These are phyloP conservation scores for Cotesia typhae DNA, from an alignment of 1,140 invertebrate species.

Conservation along the genomic window DNA sequence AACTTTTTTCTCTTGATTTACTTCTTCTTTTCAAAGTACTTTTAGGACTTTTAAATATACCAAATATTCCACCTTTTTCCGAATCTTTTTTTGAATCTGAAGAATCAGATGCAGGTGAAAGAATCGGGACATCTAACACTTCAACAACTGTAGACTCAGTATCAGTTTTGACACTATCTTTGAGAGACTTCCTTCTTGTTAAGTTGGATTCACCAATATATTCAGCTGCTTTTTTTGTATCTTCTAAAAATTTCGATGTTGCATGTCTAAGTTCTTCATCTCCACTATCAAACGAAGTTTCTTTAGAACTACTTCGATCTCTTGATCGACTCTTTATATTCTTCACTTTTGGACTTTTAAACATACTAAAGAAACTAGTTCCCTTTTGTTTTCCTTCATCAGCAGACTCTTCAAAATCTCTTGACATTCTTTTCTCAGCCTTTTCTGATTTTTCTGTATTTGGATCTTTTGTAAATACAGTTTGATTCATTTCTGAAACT, in stretches of 20 bases:
- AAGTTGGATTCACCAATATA: conserved; percentile 6
- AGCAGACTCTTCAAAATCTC: conserved; percentile 17
- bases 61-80: conserved; percentile 49
- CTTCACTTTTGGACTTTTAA: conserved; percentile 55
- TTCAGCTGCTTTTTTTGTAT: conserved; percentile 43
- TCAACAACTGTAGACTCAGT: not conserved
- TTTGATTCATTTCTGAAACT: conserved; percentile 35
- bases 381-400: conserved; percentile 46
- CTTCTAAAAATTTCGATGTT: conserved; percentile 48
- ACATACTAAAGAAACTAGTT: conserved; percentile 52
- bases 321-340: conserved; percentile 48
- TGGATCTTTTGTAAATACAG: not conserved
- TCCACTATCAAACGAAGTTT: conserved; percentile 52
- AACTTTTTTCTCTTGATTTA: conserved; percentile 51
- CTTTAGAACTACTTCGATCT: conserved; percentile 54
- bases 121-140: not conserved
- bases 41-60: conserved; percentile 51
- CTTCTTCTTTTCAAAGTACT: conserved; percentile 48
- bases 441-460: conserved; percentile 6
- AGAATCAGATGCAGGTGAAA: not conserved
- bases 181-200: not conserved
- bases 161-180: conserved; percentile 23
- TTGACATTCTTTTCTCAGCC: conserved; percentile 19
- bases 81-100: conserved; percentile 26
- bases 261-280: conserved; percentile 50